phyloP scores from a whole-genome alignment of 2,888 invertebrate genomes.

The Cerceris ruficornis region DNA sequence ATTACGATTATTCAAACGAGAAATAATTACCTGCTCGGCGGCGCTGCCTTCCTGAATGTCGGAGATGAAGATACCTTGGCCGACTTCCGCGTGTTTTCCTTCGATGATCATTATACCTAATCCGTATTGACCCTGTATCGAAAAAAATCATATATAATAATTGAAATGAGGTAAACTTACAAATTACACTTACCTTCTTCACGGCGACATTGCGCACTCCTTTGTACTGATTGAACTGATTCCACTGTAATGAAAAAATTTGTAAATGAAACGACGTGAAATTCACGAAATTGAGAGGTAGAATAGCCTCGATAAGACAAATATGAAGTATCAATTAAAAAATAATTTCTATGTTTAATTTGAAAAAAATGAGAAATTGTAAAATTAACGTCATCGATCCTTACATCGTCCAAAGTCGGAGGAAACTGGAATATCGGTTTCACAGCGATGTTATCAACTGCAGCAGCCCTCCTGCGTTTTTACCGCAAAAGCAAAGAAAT shows the following conservation, averaged over 20 bases:
- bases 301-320: too few relatives aligned
- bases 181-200: constrained; percentile 87
- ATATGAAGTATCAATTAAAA: not conserved
- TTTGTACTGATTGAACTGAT: constrained; percentile 83
- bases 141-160: constrained; percentile 12
- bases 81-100: constrained; percentile 95
- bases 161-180: not conserved
- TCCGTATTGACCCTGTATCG: constrained; percentile 87
- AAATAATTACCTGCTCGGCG: constrained; percentile 88
- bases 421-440: constrained; percentile 94
- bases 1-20: constrained; percentile 2
- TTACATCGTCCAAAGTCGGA: constrained; percentile 91
- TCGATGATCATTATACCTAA: constrained; percentile 98
- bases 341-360: not conserved
- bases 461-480: constrained; percentile 86
- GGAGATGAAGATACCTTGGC: constrained; percentile 95
- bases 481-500: not conserved
- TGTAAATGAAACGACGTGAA: not conserved
- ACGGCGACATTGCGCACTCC: constrained; percentile 91
- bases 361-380: not conserved
- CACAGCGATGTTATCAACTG: constrained; percentile 92
- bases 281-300: too few relatives aligned
- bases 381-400: constrained; percentile 66
- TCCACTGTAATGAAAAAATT: constrained; percentile 37
- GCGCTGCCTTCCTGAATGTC: constrained; percentile 95